These are phyloP conservation scores for Hirudinaria manillensis DNA, from an alignment of 2,888 invertebrate species.

Conservation along the genomic window DNA sequence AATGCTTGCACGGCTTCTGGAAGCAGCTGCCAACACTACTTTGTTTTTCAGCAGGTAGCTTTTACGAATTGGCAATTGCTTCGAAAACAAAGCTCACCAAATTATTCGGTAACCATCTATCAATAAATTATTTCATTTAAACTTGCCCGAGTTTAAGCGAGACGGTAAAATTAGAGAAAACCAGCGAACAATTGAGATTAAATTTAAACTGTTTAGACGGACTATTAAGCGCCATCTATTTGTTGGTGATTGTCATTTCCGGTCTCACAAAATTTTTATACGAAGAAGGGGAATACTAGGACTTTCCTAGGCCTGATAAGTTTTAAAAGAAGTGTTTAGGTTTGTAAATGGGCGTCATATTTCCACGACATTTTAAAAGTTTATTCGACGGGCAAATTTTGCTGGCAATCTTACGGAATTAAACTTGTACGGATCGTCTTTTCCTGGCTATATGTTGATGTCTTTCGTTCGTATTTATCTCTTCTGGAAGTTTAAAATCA, in stretches of 20 bases:
- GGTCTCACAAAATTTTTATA: conserved; percentile 19
- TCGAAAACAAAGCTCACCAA: not conserved
- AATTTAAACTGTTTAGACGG: not conserved
- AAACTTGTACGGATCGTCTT: not conserved
- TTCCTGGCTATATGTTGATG: conserved; percentile 1
- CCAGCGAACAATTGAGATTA: too few species aligned
- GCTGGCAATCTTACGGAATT: not conserved
- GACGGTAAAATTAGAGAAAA: too few species aligned
- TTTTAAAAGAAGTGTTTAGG: not conserved
- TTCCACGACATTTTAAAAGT: too few species aligned
- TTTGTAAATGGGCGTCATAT: conserved; percentile 5
- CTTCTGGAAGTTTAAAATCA: not conserved
- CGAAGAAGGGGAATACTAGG: conserved; percentile 8
- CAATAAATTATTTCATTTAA: not conserved
- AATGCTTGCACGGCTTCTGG: too few species aligned
- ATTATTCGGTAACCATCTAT: not conserved
- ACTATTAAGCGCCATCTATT: conserved; percentile 23
- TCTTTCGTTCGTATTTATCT: not conserved
- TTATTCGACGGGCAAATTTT: too few species aligned
- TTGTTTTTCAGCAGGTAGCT: too few species aligned
- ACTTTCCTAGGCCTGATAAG: not conserved
- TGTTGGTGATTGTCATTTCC: conserved; percentile 20
- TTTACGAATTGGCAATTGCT: conserved; percentile 1
- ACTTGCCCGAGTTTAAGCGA: too few species aligned
- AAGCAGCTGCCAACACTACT: too few species aligned